Conservation (phyloP, 2,797 vertebrate genomes). For the Tauraco hartlaubi region DNA sequence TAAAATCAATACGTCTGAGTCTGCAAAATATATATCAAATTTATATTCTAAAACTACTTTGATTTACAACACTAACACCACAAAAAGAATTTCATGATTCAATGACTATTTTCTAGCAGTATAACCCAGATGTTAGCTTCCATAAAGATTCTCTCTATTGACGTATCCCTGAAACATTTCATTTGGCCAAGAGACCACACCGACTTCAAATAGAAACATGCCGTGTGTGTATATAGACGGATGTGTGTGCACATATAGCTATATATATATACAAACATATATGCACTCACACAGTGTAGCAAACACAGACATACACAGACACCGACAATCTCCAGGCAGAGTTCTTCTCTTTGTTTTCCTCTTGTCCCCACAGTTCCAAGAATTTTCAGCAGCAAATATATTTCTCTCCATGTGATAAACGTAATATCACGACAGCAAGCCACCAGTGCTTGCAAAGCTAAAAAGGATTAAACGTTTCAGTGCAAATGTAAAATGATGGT, state of each 20-base stretch:
- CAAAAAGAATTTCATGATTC: conserved; percentile 77
- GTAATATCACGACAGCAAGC: conserved; percentile 84
- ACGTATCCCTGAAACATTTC: conserved; percentile 67
- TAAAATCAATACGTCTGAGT: conserved; percentile 77
- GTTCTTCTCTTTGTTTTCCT: conserved; percentile 26
- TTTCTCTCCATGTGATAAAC: conserved; percentile 79
- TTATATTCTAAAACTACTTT: conserved; percentile 78
- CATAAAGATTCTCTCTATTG: conserved; percentile 35
- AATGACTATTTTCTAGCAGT: conserved; percentile 56
- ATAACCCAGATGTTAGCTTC: conserved; percentile 60
- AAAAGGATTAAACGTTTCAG: conserved; percentile 81
- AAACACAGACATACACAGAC: conserved; percentile 10
- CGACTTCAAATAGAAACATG: conserved; percentile 30
- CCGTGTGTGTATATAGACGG: conserved; percentile 3
- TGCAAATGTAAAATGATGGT: conserved; percentile 82
- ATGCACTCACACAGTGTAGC: conserved; percentile 47
- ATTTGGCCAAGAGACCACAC: conserved; percentile 46
- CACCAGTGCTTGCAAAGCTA: conserved; percentile 87
- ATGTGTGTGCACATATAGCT: conserved; percentile 31
- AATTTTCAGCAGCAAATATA: conserved; percentile 85
- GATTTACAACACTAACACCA: conserved; percentile 76
- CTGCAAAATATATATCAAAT: conserved; percentile 79
- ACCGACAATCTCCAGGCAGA: not conserved
- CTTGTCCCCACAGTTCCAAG: conserved; percentile 68
- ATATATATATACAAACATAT: conserved; percentile 31